Base-by-base conservation (phyloP, 2,797 vertebrate genomes). In the Aythya fuligula region DNA sequence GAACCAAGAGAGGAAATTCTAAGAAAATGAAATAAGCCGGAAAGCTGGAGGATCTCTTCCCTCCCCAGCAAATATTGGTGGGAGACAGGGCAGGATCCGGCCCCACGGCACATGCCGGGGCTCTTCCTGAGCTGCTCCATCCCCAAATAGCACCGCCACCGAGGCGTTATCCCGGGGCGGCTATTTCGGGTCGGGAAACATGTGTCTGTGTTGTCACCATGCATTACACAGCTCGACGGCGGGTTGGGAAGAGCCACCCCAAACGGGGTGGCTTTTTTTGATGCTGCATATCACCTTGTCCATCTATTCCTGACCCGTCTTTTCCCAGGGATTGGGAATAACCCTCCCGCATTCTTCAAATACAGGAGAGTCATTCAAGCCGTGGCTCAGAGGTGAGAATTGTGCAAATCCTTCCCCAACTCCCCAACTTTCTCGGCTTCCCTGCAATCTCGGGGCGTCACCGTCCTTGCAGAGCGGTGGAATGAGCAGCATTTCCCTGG, bases 1-100 rank as follows among this genome's bases (percentile, higher is more conserved):
- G 89, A 92, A 94, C 66, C 84, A 82, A 92, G 21, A 65, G 85
- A 97, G 97, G 95, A 98, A 98, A 98, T 98, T 97, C 97, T 98
- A 97, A 98, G 97, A 96, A 97, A 95, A 95, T 97, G 85, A 98
- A 97, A 95, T 97, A 96, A 97, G 87, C 67, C 2, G 16, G 91
- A 94, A 95, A 95, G 74, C 79, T 92, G 93, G 93, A 76, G 92
- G 60, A 38, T 96, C 94, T 92, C 92, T 95, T 69, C 3, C 8
- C 39, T 58, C 56, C 10, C 21, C 62, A 45, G 47, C 53, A 54
- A 45, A 74, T 30, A 4, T 2, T n/a, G 85, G 53, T 57, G 69
- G 87, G 83, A 72, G 75, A 58, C 54, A 19, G 61, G 39, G 62
- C 27, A 43, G 62, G 62, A 43, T 20, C 38, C 15, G 5, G 8